Evolutionary conservation across 2,113 vertebrate genomes (phyloP).

Genomic region (Triplophysa dalaica): DNA sequence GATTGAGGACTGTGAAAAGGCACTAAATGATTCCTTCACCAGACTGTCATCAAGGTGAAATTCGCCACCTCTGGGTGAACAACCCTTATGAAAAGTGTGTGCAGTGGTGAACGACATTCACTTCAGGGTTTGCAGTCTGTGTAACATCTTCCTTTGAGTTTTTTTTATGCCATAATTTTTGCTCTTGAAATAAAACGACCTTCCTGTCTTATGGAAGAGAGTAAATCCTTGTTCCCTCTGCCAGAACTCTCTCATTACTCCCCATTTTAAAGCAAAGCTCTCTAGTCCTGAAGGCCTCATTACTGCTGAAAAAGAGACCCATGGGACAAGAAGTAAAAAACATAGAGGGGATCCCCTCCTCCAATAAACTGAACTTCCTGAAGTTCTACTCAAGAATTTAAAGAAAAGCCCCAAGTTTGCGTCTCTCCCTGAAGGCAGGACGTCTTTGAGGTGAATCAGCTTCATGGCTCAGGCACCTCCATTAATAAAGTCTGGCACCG

Average conservation of each 20-base stretch:
- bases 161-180: conserved; percentile 69
- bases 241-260: conserved; percentile 77
- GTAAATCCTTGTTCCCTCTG: conserved; percentile 73
- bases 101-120: conserved; percentile 54
- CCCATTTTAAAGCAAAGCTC: conserved; percentile 73
- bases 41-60: conserved; percentile 49
- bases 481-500: conserved; percentile 43
- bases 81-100: conserved; percentile 52
- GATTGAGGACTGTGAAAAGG: conserved; percentile 19
- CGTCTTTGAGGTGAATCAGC: conserved; percentile 73
- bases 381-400: conserved; percentile 67
- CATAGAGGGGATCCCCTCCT: conserved; percentile 68
- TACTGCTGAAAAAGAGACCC: conserved; percentile 79
- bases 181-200: conserved; percentile 76
- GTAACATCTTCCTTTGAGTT: conserved; percentile 69
- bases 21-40: conserved; percentile 42
- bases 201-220: conserved; percentile 71
- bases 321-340: conserved; percentile 73
- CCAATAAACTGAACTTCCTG: conserved; percentile 55
- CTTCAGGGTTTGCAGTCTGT: conserved; percentile 65
- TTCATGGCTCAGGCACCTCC: conserved; percentile 66
- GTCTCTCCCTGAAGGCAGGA: conserved; percentile 69
- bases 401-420: conserved; percentile 61
- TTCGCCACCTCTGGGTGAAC: conserved; percentile 59
- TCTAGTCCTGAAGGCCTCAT: conserved; percentile 79